Evolutionary conservation across 2,888 invertebrate genomes (phyloP).

Genomic region (Tinea trinotella): DNA sequence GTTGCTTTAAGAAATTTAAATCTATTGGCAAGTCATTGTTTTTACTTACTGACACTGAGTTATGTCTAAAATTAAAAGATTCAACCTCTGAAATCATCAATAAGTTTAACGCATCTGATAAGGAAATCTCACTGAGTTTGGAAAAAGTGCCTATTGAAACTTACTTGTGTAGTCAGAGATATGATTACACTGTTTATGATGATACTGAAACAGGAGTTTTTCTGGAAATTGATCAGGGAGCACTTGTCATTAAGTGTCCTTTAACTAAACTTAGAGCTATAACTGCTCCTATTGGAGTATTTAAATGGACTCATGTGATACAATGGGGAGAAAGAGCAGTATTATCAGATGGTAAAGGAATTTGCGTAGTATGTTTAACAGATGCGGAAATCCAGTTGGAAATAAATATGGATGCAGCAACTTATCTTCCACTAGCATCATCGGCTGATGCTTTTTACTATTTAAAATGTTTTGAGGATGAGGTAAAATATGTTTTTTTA

Average conservation of each 20-base stretch:
- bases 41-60: constrained; percentile 45
- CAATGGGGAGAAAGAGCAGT: constrained; percentile 42
- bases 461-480: constrained; percentile 34
- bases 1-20: constrained; percentile 37
- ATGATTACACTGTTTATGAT: constrained; percentile 28
- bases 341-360: constrained; percentile 34
- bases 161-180: constrained; percentile 24
- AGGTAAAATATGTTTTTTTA: constrained; percentile 36
- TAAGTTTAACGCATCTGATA: not conserved
- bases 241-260: constrained; percentile 35
- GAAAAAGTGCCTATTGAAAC: not conserved
- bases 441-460: constrained; percentile 46
- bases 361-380: constrained; percentile 45
- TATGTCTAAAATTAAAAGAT: constrained; percentile 32
- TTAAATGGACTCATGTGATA: constrained; percentile 30
- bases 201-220: constrained; percentile 26
- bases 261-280: constrained; percentile 38
- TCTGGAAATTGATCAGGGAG: constrained; percentile 8
- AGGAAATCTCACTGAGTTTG: not conserved
- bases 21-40: constrained; percentile 30
- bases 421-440: constrained; percentile 39
- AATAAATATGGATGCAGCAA: constrained; percentile 33
- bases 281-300: constrained; percentile 26
- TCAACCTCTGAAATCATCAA: constrained; percentile 15
- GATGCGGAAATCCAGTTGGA: constrained; percentile 34